phyloP scores from a whole-genome alignment of 1,140 invertebrate genomes.

The Bombus pyrosoma region DNA sequence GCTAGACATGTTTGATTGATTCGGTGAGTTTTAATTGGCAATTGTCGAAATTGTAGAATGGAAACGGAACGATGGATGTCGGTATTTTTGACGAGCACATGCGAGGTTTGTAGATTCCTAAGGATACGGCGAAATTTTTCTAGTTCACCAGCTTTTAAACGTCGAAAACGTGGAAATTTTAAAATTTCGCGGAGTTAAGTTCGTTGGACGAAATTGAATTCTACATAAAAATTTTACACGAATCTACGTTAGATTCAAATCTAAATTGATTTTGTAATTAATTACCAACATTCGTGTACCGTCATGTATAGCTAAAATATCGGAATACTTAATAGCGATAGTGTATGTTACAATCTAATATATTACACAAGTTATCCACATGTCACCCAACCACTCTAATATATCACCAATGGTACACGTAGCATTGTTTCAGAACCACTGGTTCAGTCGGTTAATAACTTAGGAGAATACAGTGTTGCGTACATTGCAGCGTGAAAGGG shows the following conservation, averaged over 20 bases:
- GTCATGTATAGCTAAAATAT: too few species aligned
- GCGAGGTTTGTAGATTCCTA: background rate
- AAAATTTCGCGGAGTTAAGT: background rate
- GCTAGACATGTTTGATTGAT: background rate
- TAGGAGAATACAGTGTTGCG: background rate
- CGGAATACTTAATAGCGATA: too few species aligned
- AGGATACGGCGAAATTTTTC: background rate
- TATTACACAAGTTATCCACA: background rate
- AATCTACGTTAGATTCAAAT: background rate
- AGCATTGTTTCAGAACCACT: background rate
- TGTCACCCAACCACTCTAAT: background rate
- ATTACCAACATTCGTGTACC: too few species aligned
- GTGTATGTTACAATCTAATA: too few species aligned
- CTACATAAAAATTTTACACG: background rate
- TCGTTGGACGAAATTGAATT: background rate
- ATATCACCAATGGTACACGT: too few species aligned
- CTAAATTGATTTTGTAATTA: background rate
- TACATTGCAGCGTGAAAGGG: background rate
- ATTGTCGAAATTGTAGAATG: background rate
- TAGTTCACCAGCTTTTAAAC: too few species aligned
- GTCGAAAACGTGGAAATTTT: too few species aligned
- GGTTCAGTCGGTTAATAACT: background rate
- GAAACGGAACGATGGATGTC: background rate
- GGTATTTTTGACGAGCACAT: background rate
- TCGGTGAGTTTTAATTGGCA: background rate